Evolutionary conservation across 1,140 invertebrate species (phyloP), one percentile per base, ranked within the genome.

Genomic region (Oreohelix idahoensis): DNA sequence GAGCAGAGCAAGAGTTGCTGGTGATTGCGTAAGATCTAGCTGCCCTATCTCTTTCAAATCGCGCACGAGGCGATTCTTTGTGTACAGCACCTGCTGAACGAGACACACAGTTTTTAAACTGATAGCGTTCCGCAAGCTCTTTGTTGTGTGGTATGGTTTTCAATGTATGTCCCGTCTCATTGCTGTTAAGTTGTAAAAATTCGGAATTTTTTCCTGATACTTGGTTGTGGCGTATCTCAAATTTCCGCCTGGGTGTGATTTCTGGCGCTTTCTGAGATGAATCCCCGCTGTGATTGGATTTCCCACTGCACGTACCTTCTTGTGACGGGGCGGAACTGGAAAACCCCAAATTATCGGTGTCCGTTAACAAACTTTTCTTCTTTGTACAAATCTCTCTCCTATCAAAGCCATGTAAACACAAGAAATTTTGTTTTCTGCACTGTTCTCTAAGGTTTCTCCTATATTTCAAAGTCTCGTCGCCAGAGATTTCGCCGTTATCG

Each of bases 21-120:
- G 36, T 39, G 10, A 66, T 49, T 2, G 77, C 75, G 32, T 32
- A 2, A n/a, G 15, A 13, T 79, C 66, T 81, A 11, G 80, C 80
- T 4, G 80, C 80, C n/a, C 80, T 39, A 63, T 82, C 71, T 58
- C 80, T 49, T 49, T 82, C 80, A 75, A 82, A 82, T 26, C 51
- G 39, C 2, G 80, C 80, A 20, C 80, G 26, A 2, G 80, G 80
- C 17, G 70, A 74, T 35, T 82, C 80, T 63, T 82, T 81, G 36
- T 45, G 42, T 8, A 1, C 0, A 35, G 51, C 11, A 39, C 2
- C 0, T 17, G 36, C 2, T 32, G 32, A 17, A 35, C 32, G 0
- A 10, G 23, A 8, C 2, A 45, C 36, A 13, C 26, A 45, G 0
- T 23, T 26, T 5, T 42, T 45, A 73, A 36, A 73, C 1, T 73